Percentiles rank a stretch among this genome's conserved stretches.
phyloP scores from a whole-genome alignment of 2,888 invertebrate genomes.

The Camponotus fellah region DNA sequence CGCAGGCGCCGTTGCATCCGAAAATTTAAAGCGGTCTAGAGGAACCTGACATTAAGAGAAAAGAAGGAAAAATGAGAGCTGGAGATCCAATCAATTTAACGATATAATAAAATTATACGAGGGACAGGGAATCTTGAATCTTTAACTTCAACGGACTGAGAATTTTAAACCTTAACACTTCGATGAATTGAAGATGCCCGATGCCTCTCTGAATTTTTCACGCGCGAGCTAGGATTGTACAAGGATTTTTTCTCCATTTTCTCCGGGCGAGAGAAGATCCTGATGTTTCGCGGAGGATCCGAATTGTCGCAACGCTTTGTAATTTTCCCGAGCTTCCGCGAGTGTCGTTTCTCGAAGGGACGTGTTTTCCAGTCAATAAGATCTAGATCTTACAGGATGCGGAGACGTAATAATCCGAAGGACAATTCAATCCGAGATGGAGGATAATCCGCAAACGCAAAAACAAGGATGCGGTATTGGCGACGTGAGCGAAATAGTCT shows the following conservation, averaged over 20 bases:
- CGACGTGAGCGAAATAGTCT: not conserved
- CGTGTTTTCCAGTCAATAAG: not conserved
- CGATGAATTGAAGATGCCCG: not conserved
- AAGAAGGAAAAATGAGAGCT: not conserved
- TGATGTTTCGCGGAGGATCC: not conserved
- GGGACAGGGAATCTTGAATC: not conserved
- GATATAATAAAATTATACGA: not conserved
- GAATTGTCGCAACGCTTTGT: not conserved
- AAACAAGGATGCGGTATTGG: conserved; percentile 24
- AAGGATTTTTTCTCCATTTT: not conserved
- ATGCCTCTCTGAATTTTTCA: not conserved
- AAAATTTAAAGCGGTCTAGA: not conserved
- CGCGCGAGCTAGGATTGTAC: not conserved
- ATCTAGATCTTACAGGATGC: not conserved
- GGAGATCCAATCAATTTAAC: not conserved
- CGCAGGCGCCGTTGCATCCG: not conserved
- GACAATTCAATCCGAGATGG: not conserved
- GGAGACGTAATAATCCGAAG: not conserved
- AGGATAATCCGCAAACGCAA: not conserved
- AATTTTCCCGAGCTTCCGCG: not conserved
- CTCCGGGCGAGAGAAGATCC: not conserved
- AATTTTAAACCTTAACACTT: not conserved
- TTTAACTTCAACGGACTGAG: not conserved
- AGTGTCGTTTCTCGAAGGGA: not conserved
- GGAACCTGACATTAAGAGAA: not conserved